Evolutionary conservation across 2,797 vertebrate species (phyloP).

Genomic region (Sebastes diploproa): DNA sequence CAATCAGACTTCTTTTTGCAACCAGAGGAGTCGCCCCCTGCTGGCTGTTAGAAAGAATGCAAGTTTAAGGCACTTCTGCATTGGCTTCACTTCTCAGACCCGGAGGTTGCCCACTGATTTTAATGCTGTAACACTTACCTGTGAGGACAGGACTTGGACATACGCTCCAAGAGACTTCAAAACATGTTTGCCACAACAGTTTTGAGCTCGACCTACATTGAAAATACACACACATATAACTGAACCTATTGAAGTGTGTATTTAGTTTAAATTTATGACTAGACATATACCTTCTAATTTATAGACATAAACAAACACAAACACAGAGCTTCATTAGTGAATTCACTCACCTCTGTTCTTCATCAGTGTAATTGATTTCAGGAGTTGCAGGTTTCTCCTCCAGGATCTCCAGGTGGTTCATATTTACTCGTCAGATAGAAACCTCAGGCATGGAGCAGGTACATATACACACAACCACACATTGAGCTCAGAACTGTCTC

Average conservation of each 20-base stretch:
- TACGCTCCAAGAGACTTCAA: not conserved
- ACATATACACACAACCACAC: not conserved
- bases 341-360: slow-evolving; percentile 23
- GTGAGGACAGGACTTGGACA: not conserved
- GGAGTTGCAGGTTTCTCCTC: slow-evolving; percentile 31
- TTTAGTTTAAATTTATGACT: not conserved
- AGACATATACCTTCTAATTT: not conserved
- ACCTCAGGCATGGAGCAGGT: slow-evolving; percentile 19
- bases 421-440: slow-evolving; percentile 55
- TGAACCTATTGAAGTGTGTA: not conserved
- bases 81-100: no score
- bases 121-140: not conserved
- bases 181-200: not conserved
- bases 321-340: not conserved
- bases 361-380: slow-evolving; percentile 44
- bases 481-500: slow-evolving; percentile 18
- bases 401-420: slow-evolving; percentile 69
- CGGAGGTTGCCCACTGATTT: no score
- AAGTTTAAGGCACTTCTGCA: no score
- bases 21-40: no score
- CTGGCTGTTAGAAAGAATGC: accelerated
- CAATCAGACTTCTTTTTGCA: no score
- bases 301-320: not conserved
- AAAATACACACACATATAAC: not conserved
- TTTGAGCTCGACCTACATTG: not conserved